Percentiles rank a stretch among this genome's conserved stretches.
Evolutionary conservation across 2,888 invertebrate genomes (phyloP).

Genomic region (Phortica magna): DNA sequence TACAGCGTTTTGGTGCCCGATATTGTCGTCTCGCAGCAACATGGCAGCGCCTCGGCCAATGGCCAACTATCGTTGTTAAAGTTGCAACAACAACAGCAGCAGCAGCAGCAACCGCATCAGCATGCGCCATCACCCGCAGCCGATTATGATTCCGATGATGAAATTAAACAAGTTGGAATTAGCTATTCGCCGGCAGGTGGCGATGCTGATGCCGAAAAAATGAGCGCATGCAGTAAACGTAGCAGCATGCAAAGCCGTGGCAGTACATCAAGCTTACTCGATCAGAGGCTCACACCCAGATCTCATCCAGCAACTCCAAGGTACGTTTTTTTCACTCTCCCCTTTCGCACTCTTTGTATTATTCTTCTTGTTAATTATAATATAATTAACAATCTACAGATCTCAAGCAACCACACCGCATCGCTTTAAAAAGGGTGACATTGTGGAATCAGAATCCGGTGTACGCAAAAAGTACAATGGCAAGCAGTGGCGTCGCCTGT

Average conservation of each 20-base stretch:
- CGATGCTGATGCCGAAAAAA: conserved; percentile 87
- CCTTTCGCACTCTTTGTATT: neutral
- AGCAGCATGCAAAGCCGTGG: conserved; percentile 95
- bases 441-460: conserved; percentile 83
- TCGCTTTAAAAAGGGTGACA: conserved; percentile 98
- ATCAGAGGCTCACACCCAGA: conserved; percentile 90
- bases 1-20: conserved; percentile 55
- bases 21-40: conserved; percentile 73
- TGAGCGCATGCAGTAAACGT: conserved; percentile 90
- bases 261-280: conserved; percentile 91
- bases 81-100: conserved; percentile 56
- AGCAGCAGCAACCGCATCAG: conserved; percentile 53
- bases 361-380: no score
- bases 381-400: conserved; percentile 79
- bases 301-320: conserved; percentile 95
- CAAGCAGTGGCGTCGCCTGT: conserved; percentile 98
- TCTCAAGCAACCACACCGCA: conserved; percentile 96
- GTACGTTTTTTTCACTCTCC: conserved; percentile 74
- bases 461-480: conserved; percentile 99
- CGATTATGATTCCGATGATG: conserved; percentile 92
- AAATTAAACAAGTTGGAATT: conserved; percentile 90
- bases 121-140: conserved; percentile 47
- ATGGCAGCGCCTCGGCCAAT: conserved; percentile 47
- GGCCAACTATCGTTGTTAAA: conserved; percentile 43
- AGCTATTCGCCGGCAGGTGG: conserved; percentile 78